These are phyloP conservation scores for Philaenus spumarius DNA, from an alignment of 1,140 invertebrate genomes.

Conservation along the genomic window DNA sequence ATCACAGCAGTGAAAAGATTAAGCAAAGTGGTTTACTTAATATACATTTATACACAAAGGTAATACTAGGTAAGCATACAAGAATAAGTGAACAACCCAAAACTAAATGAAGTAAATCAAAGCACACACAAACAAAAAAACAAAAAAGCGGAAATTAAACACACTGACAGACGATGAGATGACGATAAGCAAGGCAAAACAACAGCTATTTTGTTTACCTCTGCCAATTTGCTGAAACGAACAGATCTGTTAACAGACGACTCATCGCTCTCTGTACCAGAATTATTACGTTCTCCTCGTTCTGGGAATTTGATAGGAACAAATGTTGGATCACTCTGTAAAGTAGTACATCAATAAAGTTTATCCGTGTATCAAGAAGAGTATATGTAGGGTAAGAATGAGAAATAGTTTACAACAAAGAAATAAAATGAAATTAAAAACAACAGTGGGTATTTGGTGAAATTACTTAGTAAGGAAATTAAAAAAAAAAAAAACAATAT, in stretches of 20 bases:
- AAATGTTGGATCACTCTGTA: constrained; percentile 72
- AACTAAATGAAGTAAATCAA: background rate
- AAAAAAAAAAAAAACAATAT: too few species aligned
- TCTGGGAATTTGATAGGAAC: constrained; percentile 71
- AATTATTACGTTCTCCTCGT: constrained; percentile 49
- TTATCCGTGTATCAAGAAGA: too few species aligned
- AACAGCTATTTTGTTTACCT: constrained; percentile 49
- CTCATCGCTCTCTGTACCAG: constrained; percentile 78
- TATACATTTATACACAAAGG: background rate
- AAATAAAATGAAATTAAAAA: too few species aligned
- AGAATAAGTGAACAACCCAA: constrained; percentile 1
- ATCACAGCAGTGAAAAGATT: too few species aligned
- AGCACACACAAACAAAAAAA: background rate
- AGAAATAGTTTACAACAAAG: too few species aligned
- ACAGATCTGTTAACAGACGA: constrained; percentile 61
- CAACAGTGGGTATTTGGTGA: too few species aligned
- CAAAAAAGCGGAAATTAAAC: background rate
- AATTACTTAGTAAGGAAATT: too few species aligned
- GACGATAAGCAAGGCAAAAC: background rate
- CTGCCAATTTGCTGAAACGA: constrained; percentile 77
- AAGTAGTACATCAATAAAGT: too few species aligned
- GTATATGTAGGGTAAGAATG: too few species aligned
- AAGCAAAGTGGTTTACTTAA: too few species aligned
- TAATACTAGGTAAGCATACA: background rate
- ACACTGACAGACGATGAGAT: too few species aligned